Evolutionary conservation across 2,113 vertebrate genomes (phyloP), one percentile per base, ranked within the genome.

Genomic region (Chlorodrepanis virens): DNA sequence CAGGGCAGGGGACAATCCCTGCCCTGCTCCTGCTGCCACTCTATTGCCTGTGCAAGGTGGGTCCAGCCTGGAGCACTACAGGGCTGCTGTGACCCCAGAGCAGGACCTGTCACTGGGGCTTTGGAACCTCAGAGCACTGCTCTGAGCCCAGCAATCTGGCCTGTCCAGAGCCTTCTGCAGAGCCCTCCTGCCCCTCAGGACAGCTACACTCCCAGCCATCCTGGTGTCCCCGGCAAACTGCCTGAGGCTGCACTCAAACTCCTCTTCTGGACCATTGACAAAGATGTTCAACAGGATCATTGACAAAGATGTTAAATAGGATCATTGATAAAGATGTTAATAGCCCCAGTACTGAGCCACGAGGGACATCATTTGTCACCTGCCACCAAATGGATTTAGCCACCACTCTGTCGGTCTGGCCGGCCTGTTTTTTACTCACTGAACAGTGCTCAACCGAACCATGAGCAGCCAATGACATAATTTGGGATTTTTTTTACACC

Each of bases 341-440:
- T 17, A 19, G 5, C 19, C 40, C 22, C 12, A 5, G 0, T 10
- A 20, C 29, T 37, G 53, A 86, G 68, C 35, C 27, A 10, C 14
- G 15, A 13, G n/a, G 10, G 10, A 24, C 25, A 47, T 11, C 5
- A 16, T 20, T 47, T 45, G 33, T 61, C 47, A 20, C 12, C 10
- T 0, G 1, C 40, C 31, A 45, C 18, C 39, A 45, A 1, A 2
- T 25, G 52, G 45, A 27, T 31, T 45, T n/a, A 29, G 22, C 17
- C 33, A 27, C 39, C 6, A 20, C 8, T 53, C 16, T 44, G 24
- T 45, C 22, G 33, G 31, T 49, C 53, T 2, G 6, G 37, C 29
- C 68, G 42, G 27, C 25, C 50, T 29, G 24, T 5, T 35, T 52
- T 67, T 35, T 17, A 35, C 35, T 14, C 25, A 42, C 6, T 35